Percentiles rank a stretch among this genome's conserved stretches.
phyloP scores from a whole-genome alignment of 2,113 vertebrate species.

The Oreochromis aureus region DNA sequence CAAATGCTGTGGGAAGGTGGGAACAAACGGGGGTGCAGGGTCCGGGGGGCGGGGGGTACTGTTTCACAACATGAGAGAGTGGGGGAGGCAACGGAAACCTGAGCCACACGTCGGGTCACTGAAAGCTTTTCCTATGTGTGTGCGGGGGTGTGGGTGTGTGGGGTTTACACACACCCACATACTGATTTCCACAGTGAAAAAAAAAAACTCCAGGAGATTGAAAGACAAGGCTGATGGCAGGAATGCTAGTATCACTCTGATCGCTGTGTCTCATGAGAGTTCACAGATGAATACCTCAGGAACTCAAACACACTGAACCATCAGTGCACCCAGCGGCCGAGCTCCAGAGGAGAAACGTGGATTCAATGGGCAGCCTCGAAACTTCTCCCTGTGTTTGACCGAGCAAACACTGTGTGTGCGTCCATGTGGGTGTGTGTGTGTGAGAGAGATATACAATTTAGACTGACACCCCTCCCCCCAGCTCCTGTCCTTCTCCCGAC shows the following conservation, averaged over 20 bases:
- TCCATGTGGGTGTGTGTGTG: background rate
- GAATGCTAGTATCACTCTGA: background rate
- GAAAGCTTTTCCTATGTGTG: background rate
- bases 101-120: background rate
- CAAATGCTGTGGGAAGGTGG: background rate
- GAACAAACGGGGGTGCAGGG: background rate
- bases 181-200: background rate
- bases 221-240: background rate
- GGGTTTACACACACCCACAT: background rate
- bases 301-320: background rate
- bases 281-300: background rate
- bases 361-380: accelerated
- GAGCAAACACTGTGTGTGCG: background rate
- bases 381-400: background rate
- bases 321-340: background rate
- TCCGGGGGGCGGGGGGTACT: background rate
- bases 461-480: background rate
- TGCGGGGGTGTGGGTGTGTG: too few relatives aligned
- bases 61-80: background rate
- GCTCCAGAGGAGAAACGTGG: background rate
- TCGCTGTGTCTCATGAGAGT: background rate
- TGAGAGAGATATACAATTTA: background rate
- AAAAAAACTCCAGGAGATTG: background rate
- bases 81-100: background rate
- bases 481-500: background rate